Percentiles rank a stretch among this genome's conserved stretches.
Evolutionary conservation across 92 coral and sea anemone genomes (phyloP).

Genomic region (Isaurus tuberculatus): DNA sequence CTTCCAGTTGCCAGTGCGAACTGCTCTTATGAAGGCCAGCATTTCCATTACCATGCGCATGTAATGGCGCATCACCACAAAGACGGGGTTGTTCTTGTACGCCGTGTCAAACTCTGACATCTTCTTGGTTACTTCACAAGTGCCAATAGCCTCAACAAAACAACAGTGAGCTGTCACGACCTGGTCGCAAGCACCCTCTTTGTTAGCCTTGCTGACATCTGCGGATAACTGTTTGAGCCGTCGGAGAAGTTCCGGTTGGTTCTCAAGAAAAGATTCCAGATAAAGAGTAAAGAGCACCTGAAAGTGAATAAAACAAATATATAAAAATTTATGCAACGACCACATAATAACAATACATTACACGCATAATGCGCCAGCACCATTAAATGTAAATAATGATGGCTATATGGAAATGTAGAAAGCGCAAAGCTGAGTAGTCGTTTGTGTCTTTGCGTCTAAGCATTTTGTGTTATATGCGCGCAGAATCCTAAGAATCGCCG

Average conservation of each 20-base stretch:
- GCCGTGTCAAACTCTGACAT: slow-evolving; percentile 31
- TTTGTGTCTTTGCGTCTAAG: not conserved
- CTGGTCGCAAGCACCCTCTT: no score
- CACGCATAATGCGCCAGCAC: no score
- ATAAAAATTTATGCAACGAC: no score
- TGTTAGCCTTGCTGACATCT: no score
- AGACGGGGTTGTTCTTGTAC: slow-evolving; percentile 44
- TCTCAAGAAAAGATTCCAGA: slow-evolving; percentile 57
- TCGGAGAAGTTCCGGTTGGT: slow-evolving; percentile 29
- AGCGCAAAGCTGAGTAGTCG: not conserved
- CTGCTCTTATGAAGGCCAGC: slow-evolving; percentile 15
- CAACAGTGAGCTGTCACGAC: not conserved
- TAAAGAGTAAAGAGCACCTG: slow-evolving; percentile 60
- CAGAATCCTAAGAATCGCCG: not conserved
- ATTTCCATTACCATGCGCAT: slow-evolving; percentile 71
- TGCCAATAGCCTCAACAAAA: not conserved
- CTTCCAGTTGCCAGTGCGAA: slow-evolving; percentile 71
- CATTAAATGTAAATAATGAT: not conserved
- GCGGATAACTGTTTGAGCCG: no score
- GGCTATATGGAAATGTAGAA: not conserved
- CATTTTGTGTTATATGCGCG: not conserved
- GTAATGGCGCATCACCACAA: no score
- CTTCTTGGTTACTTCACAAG: not conserved
- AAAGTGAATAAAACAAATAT: no score
- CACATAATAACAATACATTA: no score